A percentile compares a stretch with the other conserved stretches of the same genome.
These are phyloP conservation scores for Drosophila kurseongensis DNA, from an alignment of 1,140 invertebrate species.

Conservation along the genomic window DNA sequence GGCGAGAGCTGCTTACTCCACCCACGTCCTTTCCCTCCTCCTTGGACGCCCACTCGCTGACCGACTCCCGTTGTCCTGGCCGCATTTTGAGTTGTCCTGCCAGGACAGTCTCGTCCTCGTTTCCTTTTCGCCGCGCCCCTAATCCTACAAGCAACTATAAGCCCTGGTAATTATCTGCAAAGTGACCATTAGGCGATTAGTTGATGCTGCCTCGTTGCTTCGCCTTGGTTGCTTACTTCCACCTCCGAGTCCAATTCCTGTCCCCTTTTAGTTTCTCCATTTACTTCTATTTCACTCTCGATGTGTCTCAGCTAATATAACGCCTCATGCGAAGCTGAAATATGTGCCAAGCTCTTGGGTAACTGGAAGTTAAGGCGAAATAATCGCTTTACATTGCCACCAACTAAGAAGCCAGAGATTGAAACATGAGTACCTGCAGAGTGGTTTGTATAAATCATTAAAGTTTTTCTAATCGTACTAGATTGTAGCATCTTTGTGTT, in stretches of 20 bases:
- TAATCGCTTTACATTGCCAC: conserved; percentile 16
- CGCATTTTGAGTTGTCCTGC: conserved; percentile 34
- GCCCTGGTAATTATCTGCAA: conserved; percentile 83
- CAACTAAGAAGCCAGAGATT: conserved; percentile 7
- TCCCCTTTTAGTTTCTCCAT: conserved; percentile 7
- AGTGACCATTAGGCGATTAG: conserved; percentile 83
- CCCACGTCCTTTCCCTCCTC: background rate
- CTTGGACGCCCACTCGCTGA: conserved; percentile 2
- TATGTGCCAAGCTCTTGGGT: conserved; percentile 18
- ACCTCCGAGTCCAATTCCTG: background rate
- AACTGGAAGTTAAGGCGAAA: conserved; percentile 31
- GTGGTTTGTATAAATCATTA: background rate
- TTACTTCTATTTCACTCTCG: background rate
- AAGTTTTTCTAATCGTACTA: background rate
- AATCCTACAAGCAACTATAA: conserved; percentile 81
- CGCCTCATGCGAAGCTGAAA: conserved; percentile 40
- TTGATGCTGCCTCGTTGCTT: conserved; percentile 57
- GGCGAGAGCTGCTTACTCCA: conserved; percentile 18
- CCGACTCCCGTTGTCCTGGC: conserved; percentile 16
- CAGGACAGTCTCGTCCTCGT: conserved; percentile 22
- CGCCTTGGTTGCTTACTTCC: conserved; percentile 25
- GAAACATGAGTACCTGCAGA: background rate
- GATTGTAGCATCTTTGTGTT: no score
- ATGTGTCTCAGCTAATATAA: conserved; percentile 40
- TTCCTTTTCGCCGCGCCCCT: conserved; percentile 61